Evolutionary conservation across 2,797 vertebrate genomes (phyloP).

Genomic region (Lutjanus campechanus): DNA sequence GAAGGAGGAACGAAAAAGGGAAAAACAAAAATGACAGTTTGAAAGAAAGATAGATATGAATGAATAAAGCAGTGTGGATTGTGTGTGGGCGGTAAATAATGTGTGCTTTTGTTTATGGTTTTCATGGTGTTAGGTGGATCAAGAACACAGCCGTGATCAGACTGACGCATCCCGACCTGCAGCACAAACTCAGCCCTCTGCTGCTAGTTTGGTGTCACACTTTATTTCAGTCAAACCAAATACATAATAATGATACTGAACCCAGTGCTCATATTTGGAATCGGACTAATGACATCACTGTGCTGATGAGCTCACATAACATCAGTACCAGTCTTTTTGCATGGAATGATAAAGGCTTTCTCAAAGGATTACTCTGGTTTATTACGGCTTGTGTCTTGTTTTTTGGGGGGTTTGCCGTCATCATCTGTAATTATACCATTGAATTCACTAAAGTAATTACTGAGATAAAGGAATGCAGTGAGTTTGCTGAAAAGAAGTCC

Average conservation of each 20-base stretch:
- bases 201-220: conserved; percentile 47
- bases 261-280: conserved; percentile 7
- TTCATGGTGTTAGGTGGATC: conserved; percentile 58
- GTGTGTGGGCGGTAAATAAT: conserved; percentile 16
- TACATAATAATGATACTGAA: conserved; percentile 25
- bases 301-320: not conserved
- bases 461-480: not conserved
- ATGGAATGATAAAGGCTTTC: not conserved
- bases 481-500: not conserved
- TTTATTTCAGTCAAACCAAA: conserved; percentile 51
- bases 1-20: not conserved
- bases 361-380: not conserved
- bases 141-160: conserved; percentile 49
- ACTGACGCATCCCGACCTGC: conserved; percentile 48
- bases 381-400: not conserved
- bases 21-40: conserved; percentile 8
- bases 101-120: conserved; percentile 43
- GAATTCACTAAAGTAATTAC: not conserved
- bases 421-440: not conserved
- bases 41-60: conserved; percentile 12
- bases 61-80: conserved; percentile 4
- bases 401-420: not conserved
- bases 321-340: not conserved
- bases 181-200: conserved; percentile 37
- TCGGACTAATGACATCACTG: conserved; percentile 5